phyloP scores from a whole-genome alignment of 92 coral and sea anemone genomes.

The Umimayanthus kanabou region DNA sequence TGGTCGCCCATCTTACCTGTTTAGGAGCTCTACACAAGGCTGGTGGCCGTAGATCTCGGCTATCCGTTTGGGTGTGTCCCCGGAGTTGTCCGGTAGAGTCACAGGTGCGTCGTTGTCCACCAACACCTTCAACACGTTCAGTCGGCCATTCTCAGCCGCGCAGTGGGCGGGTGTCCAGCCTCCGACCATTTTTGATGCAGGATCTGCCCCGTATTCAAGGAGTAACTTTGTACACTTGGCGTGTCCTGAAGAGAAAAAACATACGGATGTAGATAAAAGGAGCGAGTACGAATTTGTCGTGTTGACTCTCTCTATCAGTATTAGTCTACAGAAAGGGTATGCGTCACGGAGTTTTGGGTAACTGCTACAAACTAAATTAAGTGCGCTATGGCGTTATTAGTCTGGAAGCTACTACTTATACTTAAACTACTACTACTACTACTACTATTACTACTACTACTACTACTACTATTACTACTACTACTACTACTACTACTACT shows the following conservation, averaged over 20 bases:
- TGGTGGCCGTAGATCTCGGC: slow-evolving; percentile 95
- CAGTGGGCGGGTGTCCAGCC: slow-evolving; percentile 99
- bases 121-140: slow-evolving; percentile 71
- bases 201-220: slow-evolving; percentile 92
- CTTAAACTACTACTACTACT: too few relatives aligned
- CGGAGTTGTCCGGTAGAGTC: slow-evolving; percentile 78
- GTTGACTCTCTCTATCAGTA: not conserved
- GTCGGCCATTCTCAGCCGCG: slow-evolving; percentile 91
- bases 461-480: too few relatives aligned
- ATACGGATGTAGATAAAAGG: too few relatives aligned
- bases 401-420: too few relatives aligned
- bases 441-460: too few relatives aligned
- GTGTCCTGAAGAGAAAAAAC: slow-evolving; percentile 65
- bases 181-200: slow-evolving; percentile 91
- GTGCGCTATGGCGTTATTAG: too few relatives aligned
- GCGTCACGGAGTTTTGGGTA: too few relatives aligned
- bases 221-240: slow-evolving; percentile 90
- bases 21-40: slow-evolving; percentile 75
- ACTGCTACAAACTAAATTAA: too few relatives aligned
- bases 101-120: slow-evolving; percentile 88
- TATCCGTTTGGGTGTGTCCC: slow-evolving; percentile 82
- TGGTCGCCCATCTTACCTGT: slow-evolving; percentile 55
- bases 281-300: not conserved
- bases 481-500: too few relatives aligned
- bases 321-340: too few relatives aligned